phyloP scores from a whole-genome alignment of 2,888 invertebrate genomes.

The Creontiades dilutus region DNA sequence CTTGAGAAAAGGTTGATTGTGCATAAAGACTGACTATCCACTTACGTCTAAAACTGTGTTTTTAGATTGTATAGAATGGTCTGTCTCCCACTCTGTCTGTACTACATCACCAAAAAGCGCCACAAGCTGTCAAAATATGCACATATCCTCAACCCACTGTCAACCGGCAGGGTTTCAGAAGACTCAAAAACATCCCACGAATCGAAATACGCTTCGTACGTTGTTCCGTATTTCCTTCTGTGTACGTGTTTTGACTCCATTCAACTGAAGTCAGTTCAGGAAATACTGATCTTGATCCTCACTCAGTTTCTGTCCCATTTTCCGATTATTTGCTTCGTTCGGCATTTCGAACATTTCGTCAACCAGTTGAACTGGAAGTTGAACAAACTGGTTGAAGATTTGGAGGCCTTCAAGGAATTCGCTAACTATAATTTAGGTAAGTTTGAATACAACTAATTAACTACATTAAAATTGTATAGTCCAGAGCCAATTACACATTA shows the following conservation, averaged over 20 bases:
- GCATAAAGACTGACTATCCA: too few species aligned
- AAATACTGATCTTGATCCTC: neutral
- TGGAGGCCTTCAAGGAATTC: neutral
- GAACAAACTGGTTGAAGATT: neutral
- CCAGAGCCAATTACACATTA: too few species aligned
- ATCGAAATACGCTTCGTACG: neutral
- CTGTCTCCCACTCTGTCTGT: neutral
- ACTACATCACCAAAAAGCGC: neutral
- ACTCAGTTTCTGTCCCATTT: neutral
- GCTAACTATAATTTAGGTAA: neutral
- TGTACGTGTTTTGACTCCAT: neutral
- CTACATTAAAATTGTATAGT: too few species aligned
- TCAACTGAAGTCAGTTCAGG: neutral
- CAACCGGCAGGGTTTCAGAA: neutral
- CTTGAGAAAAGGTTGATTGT: too few species aligned
- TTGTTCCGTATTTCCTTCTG: neutral
- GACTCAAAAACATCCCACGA: neutral
- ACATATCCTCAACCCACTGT: neutral
- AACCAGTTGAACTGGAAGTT: neutral
- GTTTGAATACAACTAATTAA: neutral
- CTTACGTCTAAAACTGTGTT: neutral
- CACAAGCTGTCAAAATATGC: slow-evolving; percentile 2
- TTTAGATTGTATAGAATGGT: neutral
- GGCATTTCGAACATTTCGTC: neutral
- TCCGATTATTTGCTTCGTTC: neutral